Evolutionary conservation across 1,140 invertebrate genomes (phyloP), one percentile per base, ranked within the genome.

Genomic region (Antheraea mylitta): DNA sequence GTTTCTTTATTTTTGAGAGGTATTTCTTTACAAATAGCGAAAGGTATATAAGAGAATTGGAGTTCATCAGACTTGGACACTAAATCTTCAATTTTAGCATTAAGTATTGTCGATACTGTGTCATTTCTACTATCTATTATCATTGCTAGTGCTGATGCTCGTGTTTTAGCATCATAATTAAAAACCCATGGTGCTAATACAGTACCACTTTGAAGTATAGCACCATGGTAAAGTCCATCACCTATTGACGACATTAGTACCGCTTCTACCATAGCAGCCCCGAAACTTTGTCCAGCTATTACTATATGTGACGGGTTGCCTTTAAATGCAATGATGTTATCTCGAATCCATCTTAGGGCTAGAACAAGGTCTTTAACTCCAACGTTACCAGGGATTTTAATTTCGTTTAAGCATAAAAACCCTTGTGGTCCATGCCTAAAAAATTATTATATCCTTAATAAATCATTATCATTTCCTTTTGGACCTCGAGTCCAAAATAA

Each of bases 261-360:
- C 0, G 84, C 76, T 66, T 92, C 87, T 0, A 89, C 91, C 64
- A 92, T 86, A 0, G 92, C 93, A 0, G 92, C 93, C 6, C 93
- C 93, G 45, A 93, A 92, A 60, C 92, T 79, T 69, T 94, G 93
- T 19, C 94, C 94, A 3, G 83, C 91, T 9, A 94, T 72, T 1
- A 93, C 91, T 0, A 96, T 93, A 42, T 93, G 93, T 45, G 92
- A 73, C 0, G 94, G 85, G 82, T 95, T 94, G 0, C 96, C 96
- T 13, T 94, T 94, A 77, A 96, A 96, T 61, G 93, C 87, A 13
- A 93, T 84, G 36, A 96, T 95, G 73, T 96, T 96, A 61, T 94
- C 93, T 79, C 95, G 92, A 0, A 96, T 91, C 91, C 94, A 95
- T 71, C 94, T 87, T 64, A 95, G 74, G 0, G 95, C 96, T 80